phyloP scores from a whole-genome alignment of 2,113 vertebrate species.

The Scomber japonicus region DNA sequence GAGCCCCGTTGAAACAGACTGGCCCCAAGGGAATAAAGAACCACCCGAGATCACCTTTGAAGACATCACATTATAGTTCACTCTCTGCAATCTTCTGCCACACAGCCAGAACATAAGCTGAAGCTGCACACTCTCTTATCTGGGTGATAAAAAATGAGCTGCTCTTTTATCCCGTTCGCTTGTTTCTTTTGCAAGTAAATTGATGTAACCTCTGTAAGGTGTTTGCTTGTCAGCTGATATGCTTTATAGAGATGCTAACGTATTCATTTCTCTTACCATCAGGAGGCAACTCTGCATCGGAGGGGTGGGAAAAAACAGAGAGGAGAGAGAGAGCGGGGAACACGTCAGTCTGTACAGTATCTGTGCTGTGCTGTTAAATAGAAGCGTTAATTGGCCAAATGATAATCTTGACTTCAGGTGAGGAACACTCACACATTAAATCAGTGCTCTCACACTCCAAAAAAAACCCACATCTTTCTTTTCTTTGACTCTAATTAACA shows the following conservation, averaged over 20 bases:
- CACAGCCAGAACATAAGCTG: constrained; percentile 24
- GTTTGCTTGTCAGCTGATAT: constrained; percentile 73
- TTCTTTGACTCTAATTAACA: constrained; percentile 32
- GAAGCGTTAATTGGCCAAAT: constrained; percentile 57
- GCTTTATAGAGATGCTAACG: constrained; percentile 65
- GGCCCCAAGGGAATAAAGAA: constrained; percentile 56
- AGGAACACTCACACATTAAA: constrained; percentile 56
- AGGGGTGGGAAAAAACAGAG: not conserved
- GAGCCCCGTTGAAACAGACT: constrained; percentile 17
- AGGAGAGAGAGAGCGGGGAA: constrained; percentile 42
- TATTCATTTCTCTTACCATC: constrained; percentile 81
- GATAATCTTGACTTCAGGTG: constrained; percentile 59
- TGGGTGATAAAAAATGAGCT: constrained; percentile 33
- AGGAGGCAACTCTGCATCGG: constrained; percentile 75
- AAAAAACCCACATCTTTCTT: constrained; percentile 14
- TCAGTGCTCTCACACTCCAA: constrained; percentile 54
- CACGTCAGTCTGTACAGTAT: constrained; percentile 64
- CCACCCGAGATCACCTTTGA: constrained; percentile 59
- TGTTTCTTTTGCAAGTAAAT: constrained; percentile 52
- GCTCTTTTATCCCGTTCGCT: constrained; percentile 46
- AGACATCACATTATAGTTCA: constrained; percentile 48
- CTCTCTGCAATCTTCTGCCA: constrained; percentile 40
- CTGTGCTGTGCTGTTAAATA: constrained; percentile 48
- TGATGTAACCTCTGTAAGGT: constrained; percentile 54
- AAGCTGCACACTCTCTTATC: constrained; percentile 44